These are phyloP conservation scores for Drosophila fulvimacula DNA, from an alignment of 2,888 invertebrate species.

Conservation along the genomic window DNA sequence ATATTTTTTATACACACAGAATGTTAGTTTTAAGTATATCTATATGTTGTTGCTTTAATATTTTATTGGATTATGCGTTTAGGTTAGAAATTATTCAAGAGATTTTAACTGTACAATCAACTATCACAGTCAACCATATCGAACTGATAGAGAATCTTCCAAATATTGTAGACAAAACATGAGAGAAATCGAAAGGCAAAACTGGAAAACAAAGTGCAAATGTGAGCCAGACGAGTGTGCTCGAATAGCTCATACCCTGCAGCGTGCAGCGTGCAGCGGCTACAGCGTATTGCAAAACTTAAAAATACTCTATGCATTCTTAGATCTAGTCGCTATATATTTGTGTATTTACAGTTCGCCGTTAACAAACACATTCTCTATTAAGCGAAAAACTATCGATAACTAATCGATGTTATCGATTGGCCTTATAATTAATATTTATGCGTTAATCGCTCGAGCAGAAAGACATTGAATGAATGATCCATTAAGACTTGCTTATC, in stretches of 20 bases:
- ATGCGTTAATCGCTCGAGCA: slow-evolving; percentile 24
- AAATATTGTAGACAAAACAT: slow-evolving; percentile 1
- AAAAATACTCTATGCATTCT: slow-evolving; percentile 17
- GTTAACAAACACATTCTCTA: slow-evolving; percentile 42
- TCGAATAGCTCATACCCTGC: slow-evolving; percentile 36
- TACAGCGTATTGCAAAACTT: slow-evolving; percentile 8
- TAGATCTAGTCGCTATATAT: slow-evolving; percentile 22
- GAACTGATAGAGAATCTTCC: slow-evolving; percentile 55
- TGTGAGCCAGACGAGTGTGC: neutral
- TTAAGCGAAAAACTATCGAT: slow-evolving; percentile 53
- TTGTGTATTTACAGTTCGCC: slow-evolving; percentile 53
- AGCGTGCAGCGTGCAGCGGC: slow-evolving; percentile 1
- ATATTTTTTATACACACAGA: slow-evolving; percentile 60
- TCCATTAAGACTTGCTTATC: slow-evolving; percentile 37
- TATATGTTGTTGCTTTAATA: slow-evolving; percentile 8
- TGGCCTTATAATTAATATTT: slow-evolving; percentile 23
- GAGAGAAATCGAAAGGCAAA: neutral
- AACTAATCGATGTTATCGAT: slow-evolving; percentile 22
- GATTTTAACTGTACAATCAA: slow-evolving; percentile 82
- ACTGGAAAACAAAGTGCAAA: slow-evolving; percentile 34
- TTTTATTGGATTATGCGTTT: slow-evolving; percentile 43
- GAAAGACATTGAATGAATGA: slow-evolving; percentile 46
- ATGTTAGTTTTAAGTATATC: slow-evolving; percentile 1
- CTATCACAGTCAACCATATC: slow-evolving; percentile 85
- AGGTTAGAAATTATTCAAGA: slow-evolving; percentile 68